Percentiles rank a stretch among this genome's conserved stretches.
Conservation (phyloP, 2,888 invertebrate genomes). For the Deroplatys truncata region DNA sequence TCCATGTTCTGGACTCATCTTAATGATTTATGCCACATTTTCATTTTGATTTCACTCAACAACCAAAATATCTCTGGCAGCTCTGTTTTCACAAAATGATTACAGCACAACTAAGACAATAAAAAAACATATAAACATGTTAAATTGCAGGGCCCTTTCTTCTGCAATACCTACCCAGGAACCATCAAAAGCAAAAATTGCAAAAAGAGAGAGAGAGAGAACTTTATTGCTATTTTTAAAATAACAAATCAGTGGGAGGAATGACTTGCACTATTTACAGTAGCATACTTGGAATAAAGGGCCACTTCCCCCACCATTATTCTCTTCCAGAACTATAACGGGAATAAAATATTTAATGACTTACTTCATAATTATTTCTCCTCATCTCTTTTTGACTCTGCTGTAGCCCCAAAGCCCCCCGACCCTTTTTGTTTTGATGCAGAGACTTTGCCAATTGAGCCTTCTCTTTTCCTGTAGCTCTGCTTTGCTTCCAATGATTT, state of each 20-base stretch:
- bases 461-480: slow-evolving; percentile 6
- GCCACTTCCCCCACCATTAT: neutral
- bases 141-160: neutral
- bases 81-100: neutral
- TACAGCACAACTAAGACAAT: neutral
- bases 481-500: neutral
- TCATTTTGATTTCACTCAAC: too few species aligned
- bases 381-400: neutral
- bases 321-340: neutral
- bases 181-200: too few species aligned
- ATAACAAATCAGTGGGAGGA: neutral
- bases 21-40: too few species aligned
- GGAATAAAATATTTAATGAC: neutral
- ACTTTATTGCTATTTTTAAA: neutral
- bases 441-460: neutral
- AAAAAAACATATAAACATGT: neutral
- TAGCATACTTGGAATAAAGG: neutral
- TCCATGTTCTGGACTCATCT: too few species aligned
- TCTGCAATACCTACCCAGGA: neutral
- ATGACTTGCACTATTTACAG: neutral
- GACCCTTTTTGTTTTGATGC: neutral
- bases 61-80: neutral
- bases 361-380: neutral
- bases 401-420: neutral
- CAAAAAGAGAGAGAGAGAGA: too few species aligned